Conservation (phyloP, 2,113 vertebrate genomes). For the Cacatua alba region DNA sequence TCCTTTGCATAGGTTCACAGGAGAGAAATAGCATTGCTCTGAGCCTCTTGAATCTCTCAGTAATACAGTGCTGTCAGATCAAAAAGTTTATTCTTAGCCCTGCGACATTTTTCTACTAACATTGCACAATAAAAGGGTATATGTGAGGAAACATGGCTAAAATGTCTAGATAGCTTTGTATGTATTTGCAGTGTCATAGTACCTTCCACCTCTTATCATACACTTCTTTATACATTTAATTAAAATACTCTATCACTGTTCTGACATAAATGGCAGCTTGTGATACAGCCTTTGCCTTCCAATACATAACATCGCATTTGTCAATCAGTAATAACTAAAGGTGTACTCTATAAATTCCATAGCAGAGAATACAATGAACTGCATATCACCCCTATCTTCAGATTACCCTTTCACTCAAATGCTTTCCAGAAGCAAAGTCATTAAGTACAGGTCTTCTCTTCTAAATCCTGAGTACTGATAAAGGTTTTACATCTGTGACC, state of each 20-base stretch:
- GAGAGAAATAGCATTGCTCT: constrained; percentile 26
- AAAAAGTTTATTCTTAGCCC: constrained; percentile 49
- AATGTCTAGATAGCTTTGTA: neutral
- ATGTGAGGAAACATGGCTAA: neutral
- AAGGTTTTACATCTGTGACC: neutral
- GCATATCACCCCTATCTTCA: neutral
- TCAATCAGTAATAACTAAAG: constrained; percentile 17
- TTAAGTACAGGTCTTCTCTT: neutral
- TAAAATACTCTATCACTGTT: constrained; percentile 40
- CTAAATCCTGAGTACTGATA: neutral
- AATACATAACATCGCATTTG: constrained; percentile 15
- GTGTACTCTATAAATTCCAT: neutral
- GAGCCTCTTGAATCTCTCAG: constrained; percentile 37
- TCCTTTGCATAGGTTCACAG: neutral
- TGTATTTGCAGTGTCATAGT: neutral
- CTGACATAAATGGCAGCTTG: constrained; percentile 7
- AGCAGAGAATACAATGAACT: constrained; percentile 2
- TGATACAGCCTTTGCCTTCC: neutral
- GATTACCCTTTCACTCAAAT: constrained; percentile 10
- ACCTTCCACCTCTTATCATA: neutral
- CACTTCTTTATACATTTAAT: constrained; percentile 20
- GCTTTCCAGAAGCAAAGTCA: neutral
- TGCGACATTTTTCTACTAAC: constrained; percentile 8
- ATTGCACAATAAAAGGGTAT: neutral
- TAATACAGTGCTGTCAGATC: constrained; percentile 23